Evolutionary conservation across 2,113 vertebrate species (phyloP).

Genomic region (Sinocyclocheilus maitianheensis): DNA sequence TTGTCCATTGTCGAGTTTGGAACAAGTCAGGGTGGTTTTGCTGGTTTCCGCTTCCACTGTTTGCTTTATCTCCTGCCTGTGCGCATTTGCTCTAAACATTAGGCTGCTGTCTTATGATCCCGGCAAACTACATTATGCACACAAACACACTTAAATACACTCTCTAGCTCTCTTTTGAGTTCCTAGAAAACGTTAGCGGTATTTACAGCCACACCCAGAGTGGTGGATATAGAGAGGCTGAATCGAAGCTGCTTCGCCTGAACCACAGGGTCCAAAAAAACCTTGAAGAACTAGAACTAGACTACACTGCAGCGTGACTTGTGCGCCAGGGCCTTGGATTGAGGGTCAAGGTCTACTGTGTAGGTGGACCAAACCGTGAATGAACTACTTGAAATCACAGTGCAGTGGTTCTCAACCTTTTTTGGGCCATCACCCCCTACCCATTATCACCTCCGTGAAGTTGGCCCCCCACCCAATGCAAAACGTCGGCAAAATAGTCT

Average conservation of each 20-base stretch:
- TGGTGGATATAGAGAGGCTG: conserved; percentile 17
- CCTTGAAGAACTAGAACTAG: background rate
- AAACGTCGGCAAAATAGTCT: no score
- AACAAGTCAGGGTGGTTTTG: conserved; percentile 50
- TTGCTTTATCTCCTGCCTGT: conserved; percentile 37
- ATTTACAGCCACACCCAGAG: conserved; percentile 33
- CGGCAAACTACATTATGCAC: conserved; percentile 1
- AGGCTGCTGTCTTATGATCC: conserved; percentile 13
- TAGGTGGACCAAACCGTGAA: background rate
- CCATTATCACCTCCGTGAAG: no score
- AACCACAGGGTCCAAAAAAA: conserved; percentile 6
- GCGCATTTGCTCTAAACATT: conserved; percentile 8
- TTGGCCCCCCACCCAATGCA: no score
- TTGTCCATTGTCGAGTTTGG: conserved; percentile 27
- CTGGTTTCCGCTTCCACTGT: conserved; percentile 44
- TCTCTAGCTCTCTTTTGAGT: conserved; percentile 1
- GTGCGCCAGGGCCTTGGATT: background rate
- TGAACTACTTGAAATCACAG: background rate
- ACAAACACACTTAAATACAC: conserved; percentile 14
- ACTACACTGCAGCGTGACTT: background rate
- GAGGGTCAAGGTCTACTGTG: conserved; percentile 13
- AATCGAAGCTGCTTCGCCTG: background rate
- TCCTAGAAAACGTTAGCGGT: conserved; percentile 31
- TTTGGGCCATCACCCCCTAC: no score
- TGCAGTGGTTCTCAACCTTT: background rate